Conservation (phyloP, 2,113 vertebrate species). For the Rhegmatorhina hoffmannsi region DNA sequence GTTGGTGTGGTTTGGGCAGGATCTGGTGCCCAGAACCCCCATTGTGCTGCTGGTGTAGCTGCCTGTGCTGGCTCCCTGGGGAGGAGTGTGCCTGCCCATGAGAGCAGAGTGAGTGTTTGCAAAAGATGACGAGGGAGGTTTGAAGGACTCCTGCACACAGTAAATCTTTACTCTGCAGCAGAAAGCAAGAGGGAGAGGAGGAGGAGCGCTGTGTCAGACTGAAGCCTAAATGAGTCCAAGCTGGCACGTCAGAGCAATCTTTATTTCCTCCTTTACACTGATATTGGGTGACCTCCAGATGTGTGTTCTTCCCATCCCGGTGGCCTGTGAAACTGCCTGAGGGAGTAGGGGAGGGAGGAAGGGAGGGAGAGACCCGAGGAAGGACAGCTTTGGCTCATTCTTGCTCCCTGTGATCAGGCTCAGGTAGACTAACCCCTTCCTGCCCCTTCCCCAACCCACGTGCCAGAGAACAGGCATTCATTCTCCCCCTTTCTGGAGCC, state of each 20-base stretch:
- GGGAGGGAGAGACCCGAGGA: not conserved
- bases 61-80: not conserved
- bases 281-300: slow-evolving; percentile 49
- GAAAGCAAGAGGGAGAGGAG: slow-evolving; percentile 40
- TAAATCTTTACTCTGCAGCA: slow-evolving; percentile 30
- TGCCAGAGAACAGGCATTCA: not conserved
- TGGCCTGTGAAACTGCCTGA: slow-evolving; percentile 43
- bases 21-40: not conserved
- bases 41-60: not conserved
- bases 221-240: slow-evolving; percentile 22
- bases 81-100: not conserved
- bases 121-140: slow-evolving; percentile 30
- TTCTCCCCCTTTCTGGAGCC: not conserved
- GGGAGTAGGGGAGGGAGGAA: not conserved
- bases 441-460: not conserved
- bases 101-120: not conserved
- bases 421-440: not conserved
- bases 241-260: not conserved
- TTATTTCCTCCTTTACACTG: slow-evolving; percentile 32
- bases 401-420: not conserved
- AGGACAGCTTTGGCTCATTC: not conserved
- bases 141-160: slow-evolving; percentile 16
- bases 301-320: slow-evolving; percentile 9
- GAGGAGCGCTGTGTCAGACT: slow-evolving; percentile 32
- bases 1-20: not conserved